phyloP scores from a whole-genome alignment of 2,888 invertebrate genomes.

The Rotaria socialis region DNA sequence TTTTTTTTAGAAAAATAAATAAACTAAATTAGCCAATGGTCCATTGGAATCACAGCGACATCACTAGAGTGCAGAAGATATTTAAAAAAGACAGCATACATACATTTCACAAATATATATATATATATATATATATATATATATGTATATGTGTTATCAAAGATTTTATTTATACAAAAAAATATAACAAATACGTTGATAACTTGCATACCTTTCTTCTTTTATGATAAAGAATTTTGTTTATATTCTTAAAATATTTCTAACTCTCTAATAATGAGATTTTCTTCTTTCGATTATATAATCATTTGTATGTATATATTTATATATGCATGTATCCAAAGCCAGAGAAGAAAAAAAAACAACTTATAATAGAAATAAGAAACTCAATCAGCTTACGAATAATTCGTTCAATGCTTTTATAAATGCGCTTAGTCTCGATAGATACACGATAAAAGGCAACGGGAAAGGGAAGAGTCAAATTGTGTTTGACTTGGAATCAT shows the following conservation, averaged over 20 bases:
- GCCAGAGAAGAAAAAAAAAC: not conserved
- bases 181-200: not conserved
- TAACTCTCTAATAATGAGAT: not conserved
- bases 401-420: not conserved
- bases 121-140: not conserved
- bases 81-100: not conserved
- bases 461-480: not conserved
- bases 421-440: not conserved
- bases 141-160: no score
- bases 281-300: not conserved
- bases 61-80: not conserved
- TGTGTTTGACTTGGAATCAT: not conserved
- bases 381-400: not conserved
- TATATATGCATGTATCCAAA: not conserved
- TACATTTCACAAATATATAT: no score
- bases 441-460: not conserved
- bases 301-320: not conserved
- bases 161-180: no score
- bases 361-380: not conserved
- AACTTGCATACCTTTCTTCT: not conserved
- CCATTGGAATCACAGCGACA: not conserved
- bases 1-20: not conserved
- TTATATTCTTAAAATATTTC: not conserved
- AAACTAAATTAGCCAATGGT: constrained; percentile 8
- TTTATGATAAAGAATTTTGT: not conserved